Conservation (phyloP, 53 echinoderm and acorn worm genomes). For the Glandiceps talaboti region DNA sequence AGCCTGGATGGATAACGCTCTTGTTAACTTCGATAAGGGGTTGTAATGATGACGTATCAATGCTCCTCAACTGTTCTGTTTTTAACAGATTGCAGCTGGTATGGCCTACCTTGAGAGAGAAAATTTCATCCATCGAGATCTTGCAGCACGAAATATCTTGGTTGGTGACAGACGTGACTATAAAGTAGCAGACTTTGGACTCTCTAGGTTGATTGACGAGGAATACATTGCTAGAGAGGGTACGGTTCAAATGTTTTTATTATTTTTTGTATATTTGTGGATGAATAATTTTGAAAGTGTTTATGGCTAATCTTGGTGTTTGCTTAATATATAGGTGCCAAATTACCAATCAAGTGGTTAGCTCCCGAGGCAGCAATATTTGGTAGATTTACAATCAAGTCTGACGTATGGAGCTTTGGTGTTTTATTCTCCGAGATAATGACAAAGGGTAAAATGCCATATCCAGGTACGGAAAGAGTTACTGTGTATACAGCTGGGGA, state of each 20-base stretch:
- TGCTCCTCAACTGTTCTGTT: too few species aligned
- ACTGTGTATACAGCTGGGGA: too few species aligned
- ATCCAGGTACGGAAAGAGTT: conserved; percentile 76
- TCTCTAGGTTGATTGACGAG: conserved; percentile 89
- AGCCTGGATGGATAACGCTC: too few species aligned
- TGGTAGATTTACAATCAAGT: conserved; percentile 89
- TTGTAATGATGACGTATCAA: too few species aligned
- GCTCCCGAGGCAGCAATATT: conserved; percentile 93
- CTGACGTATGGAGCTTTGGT: conserved; percentile 92
- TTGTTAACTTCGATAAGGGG: too few species aligned
- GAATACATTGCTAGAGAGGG: conserved; percentile 92
- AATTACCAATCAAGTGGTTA: conserved; percentile 98
- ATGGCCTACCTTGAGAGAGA: conserved; percentile 71
- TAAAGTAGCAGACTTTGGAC: conserved; percentile 93
- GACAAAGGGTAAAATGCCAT: conserved; percentile 78
- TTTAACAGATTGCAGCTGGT: conserved; percentile 89
- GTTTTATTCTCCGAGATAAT: conserved; percentile 65
- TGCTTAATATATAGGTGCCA: conserved; percentile 43
- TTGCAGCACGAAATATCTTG: conserved; percentile 84
- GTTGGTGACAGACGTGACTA: conserved; percentile 59
- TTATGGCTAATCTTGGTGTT: too few species aligned
- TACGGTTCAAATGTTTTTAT: too few species aligned
- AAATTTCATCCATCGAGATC: conserved; percentile 88
- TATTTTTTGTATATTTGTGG: too few species aligned
- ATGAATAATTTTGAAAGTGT: too few species aligned